Conservation (phyloP, 2,888 invertebrate genomes). For the Myopa tessellatipennis region DNA sequence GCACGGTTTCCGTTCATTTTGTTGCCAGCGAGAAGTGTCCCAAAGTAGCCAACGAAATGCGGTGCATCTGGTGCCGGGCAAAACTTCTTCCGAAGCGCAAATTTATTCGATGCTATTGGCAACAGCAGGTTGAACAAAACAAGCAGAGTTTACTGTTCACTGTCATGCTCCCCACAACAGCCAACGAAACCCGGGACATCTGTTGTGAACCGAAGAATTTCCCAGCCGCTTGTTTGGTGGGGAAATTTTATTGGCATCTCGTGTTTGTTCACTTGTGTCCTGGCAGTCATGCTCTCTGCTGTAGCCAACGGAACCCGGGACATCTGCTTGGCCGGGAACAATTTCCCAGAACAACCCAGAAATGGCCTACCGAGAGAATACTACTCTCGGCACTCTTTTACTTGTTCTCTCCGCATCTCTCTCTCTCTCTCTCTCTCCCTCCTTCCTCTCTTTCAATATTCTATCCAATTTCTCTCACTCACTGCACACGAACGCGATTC, state of each 20-base stretch:
- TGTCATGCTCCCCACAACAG: not conserved
- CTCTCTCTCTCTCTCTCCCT: not conserved
- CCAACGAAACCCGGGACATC: conserved; percentile 27
- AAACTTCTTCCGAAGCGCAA: not conserved
- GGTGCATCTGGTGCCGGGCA: conserved; percentile 8
- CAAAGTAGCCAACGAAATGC: conserved; percentile 20
- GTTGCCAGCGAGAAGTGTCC: too few relatives aligned
- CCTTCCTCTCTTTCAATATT: not conserved
- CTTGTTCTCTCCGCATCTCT: not conserved
- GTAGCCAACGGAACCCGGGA: conserved; percentile 26
- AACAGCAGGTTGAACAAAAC: not conserved
- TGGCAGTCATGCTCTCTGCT: not conserved
- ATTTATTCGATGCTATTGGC: not conserved
- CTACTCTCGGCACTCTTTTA: too few relatives aligned
- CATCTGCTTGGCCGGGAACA: conserved; percentile 13
- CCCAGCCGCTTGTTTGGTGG: not conserved
- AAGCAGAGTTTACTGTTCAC: too few relatives aligned
- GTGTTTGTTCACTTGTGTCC: not conserved
- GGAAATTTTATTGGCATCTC: too few relatives aligned
- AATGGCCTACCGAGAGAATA: not conserved
- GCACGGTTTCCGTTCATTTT: too few relatives aligned
- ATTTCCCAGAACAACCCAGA: not conserved
- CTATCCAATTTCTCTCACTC: not conserved
- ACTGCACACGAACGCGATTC: not conserved
- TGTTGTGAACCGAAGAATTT: not conserved